Conservation (phyloP, 2,888 invertebrate genomes). For the Bimastos eiseni region DNA sequence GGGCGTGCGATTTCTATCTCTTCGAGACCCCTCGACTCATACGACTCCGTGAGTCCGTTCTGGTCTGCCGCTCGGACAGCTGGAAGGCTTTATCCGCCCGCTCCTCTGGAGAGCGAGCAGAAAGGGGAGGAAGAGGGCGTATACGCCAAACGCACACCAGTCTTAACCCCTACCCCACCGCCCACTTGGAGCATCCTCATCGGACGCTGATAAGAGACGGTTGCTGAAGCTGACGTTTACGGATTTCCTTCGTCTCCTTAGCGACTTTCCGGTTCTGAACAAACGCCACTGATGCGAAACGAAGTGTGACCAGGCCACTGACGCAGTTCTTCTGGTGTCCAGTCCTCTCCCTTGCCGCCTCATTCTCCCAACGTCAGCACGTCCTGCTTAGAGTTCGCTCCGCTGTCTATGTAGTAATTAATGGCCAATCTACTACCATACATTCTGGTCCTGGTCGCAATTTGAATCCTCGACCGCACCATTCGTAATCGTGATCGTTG, state of each 20-base stretch:
- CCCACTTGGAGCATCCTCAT: background rate
- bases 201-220: slow-evolving; percentile 5
- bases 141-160: background rate
- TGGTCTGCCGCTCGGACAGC: slow-evolving; percentile 13
- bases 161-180: background rate
- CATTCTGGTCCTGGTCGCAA: too few relatives aligned
- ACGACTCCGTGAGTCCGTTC: background rate
- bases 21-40: slow-evolving; percentile 21
- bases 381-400: too few relatives aligned
- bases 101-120: background rate
- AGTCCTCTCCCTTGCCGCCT: too few relatives aligned
- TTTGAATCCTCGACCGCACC: too few relatives aligned
- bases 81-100: background rate
- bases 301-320: background rate
- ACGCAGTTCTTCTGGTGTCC: background rate
- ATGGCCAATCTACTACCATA: too few relatives aligned
- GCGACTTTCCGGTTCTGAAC: background rate
- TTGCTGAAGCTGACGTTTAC: background rate
- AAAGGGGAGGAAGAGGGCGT: background rate
- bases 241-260: background rate
- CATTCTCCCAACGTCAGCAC: too few relatives aligned
- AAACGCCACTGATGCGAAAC: background rate
- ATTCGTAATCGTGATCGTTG: too few relatives aligned
- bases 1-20: slow-evolving; percentile 4
- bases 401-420: too few relatives aligned